Evolutionary conservation across 2,888 invertebrate species (phyloP), one percentile per base, ranked within the genome.

Genomic region (Cheilosia vulpina): DNA sequence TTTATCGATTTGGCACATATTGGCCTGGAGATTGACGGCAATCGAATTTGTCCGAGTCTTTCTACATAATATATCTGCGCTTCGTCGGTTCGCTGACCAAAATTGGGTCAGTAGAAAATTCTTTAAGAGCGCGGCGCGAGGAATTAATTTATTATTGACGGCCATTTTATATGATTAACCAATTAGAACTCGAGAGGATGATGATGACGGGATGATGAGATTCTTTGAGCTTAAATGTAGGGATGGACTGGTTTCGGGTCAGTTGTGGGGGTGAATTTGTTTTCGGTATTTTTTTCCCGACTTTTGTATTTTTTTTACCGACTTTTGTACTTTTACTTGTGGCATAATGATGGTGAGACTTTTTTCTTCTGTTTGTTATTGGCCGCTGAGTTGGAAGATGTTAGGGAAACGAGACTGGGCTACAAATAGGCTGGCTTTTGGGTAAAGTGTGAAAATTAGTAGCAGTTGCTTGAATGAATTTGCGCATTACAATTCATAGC

Each of bases 1-100:
- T 75, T 47, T 84, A 84, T 75, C 79, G 80, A 84, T 84, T 84
- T 84, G 75, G 84, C 84, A 84, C 75, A 80, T 73, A 78, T 55
- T 77, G 71, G 58, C 45, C 31, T 11, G 52, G 62, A 52, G 27
- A 57, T 57, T 65, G 47, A 65, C 17, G 50, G 38, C 38, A 77
- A 65, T 72, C 71, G 41, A 72, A 72, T 31, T 60, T 13, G 34
- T 47, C 66, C 24, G 45, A 19, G 9, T 66, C 52, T 55, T 45
- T 13, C 31, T 50, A 45, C 53, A 15, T 11, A 7, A 27, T 15
- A 19, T 55, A 11, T 13, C 21, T 1, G 21, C 21, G 41, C 19
- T 3, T 15, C 43, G 1, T 24, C 13, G 41, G 15, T 15, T 55
- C 13, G 27, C 24, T 41, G 19, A 21, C 47, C 38, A 45, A 38